Conservation (phyloP, 2,113 vertebrate species). For the Lagenorhynchus albirostris region DNA sequence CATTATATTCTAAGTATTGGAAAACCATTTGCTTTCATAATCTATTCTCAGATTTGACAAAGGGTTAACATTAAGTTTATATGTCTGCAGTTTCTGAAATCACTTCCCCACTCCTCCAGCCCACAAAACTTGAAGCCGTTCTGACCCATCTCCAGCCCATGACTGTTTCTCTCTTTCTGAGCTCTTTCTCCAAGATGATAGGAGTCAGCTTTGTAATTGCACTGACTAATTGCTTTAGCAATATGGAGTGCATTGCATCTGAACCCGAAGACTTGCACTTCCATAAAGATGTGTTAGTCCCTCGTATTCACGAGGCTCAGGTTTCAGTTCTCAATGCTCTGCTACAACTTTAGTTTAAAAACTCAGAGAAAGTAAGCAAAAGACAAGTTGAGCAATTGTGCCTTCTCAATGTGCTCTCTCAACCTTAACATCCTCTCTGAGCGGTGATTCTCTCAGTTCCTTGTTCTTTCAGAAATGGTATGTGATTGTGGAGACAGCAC, state of each 20-base stretch:
- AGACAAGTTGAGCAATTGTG: conserved; percentile 44
- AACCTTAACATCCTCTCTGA: conserved; percentile 44
- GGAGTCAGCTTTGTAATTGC: not conserved
- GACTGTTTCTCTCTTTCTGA: not conserved
- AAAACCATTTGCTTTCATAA: conserved; percentile 35
- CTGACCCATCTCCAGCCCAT: not conserved
- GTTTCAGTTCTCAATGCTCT: conserved; percentile 62
- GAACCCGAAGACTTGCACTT: not conserved
- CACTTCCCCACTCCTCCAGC: not conserved
- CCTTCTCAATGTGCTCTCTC: conserved; percentile 23
- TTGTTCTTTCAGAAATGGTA: conserved; percentile 35
- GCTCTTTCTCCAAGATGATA: not conserved
- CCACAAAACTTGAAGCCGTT: not conserved
- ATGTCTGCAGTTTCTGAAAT: conserved; percentile 23
- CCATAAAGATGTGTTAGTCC: conserved; percentile 7
- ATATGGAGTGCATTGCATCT: not conserved
- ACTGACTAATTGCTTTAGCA: not conserved
- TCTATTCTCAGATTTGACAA: not conserved
- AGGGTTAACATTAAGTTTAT: not conserved
- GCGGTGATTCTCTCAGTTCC: conserved; percentile 63
- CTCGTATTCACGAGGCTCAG: not conserved
- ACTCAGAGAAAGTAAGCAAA: conserved; percentile 36
- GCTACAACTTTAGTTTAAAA: conserved; percentile 32
- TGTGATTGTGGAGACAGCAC: not conserved
- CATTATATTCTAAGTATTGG: not conserved